Percentiles rank a stretch among this genome's conserved stretches.
Conservation (phyloP, 2,888 invertebrate genomes). For the Oscheius onirici region DNA sequence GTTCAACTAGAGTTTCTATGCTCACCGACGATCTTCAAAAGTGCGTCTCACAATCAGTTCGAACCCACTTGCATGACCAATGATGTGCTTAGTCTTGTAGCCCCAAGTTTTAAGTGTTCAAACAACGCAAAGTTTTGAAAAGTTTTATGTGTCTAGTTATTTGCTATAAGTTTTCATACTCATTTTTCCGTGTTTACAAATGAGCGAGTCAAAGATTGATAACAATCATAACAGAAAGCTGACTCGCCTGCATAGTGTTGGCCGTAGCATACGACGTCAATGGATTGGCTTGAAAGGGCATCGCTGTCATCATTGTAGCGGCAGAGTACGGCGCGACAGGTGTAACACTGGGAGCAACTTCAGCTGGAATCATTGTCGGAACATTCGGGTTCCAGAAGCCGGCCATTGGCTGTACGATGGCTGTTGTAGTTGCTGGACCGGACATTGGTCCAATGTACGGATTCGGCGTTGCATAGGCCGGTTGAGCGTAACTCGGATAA, state of each 20-base stretch:
- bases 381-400: constrained; percentile 16
- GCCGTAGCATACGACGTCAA: constrained; percentile 22
- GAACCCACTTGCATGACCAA: too few relatives aligned
- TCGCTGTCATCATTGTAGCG: constrained; percentile 30
- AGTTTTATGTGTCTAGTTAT: too few relatives aligned
- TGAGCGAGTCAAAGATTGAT: too few relatives aligned
- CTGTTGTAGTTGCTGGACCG: constrained; percentile 1
- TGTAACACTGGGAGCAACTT: background rate
- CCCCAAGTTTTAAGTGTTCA: too few relatives aligned
- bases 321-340: constrained; percentile 38
- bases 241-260: constrained; percentile 4
- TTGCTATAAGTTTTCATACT: too few relatives aligned
- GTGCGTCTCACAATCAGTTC: too few relatives aligned
- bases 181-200: too few relatives aligned
- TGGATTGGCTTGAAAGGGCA: constrained; percentile 45
- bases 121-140: too few relatives aligned
- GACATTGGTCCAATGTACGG: constrained; percentile 26
- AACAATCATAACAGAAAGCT: background rate
- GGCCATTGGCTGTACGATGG: background rate
- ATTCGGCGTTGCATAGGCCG: constrained; percentile 17
- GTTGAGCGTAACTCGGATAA: constrained; percentile 48
- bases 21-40: too few relatives aligned
- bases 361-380: constrained; percentile 3
- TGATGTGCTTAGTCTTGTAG: too few relatives aligned
- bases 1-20: too few relatives aligned